These are phyloP conservation scores for Diplogasteroides magnus DNA, from an alignment of 1,140 invertebrate species.

Conservation along the genomic window DNA sequence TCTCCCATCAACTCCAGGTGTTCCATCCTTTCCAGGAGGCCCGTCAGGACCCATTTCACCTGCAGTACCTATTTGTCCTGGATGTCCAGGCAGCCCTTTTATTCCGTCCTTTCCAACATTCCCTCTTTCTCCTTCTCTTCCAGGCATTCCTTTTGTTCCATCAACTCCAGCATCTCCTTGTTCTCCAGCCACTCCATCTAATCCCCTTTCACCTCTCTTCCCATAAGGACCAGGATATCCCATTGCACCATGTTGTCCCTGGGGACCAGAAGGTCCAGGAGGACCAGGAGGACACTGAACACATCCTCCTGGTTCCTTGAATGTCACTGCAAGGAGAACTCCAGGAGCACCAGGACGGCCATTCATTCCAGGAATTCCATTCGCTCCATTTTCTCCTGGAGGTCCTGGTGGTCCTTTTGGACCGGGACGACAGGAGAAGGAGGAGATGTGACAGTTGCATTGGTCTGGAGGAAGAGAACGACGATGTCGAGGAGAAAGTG, in stretches of 20 bases:
- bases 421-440: neutral
- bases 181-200: neutral
- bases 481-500: too few species aligned
- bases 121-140: slow-evolving; percentile 6
- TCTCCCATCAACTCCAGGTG: slow-evolving; percentile 3
- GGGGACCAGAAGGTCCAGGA: neutral
- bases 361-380: neutral
- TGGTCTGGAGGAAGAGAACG: neutral
- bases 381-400: neutral
- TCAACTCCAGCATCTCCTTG: neutral
- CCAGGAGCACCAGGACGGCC: neutral
- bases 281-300: neutral
- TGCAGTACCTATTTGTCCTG: neutral
- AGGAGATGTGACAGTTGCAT: neutral
- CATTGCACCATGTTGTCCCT: neutral
- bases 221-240: neutral
- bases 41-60: slow-evolving; percentile 5
- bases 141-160: slow-evolving; percentile 2
- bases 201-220: neutral
- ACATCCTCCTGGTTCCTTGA: neutral
- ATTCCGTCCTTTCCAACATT: neutral
- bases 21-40: neutral
- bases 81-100: neutral
- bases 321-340: neutral
- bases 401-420: neutral